Base-by-base conservation (phyloP, 2,797 vertebrate species). In the Phoeniculus purpureus region DNA sequence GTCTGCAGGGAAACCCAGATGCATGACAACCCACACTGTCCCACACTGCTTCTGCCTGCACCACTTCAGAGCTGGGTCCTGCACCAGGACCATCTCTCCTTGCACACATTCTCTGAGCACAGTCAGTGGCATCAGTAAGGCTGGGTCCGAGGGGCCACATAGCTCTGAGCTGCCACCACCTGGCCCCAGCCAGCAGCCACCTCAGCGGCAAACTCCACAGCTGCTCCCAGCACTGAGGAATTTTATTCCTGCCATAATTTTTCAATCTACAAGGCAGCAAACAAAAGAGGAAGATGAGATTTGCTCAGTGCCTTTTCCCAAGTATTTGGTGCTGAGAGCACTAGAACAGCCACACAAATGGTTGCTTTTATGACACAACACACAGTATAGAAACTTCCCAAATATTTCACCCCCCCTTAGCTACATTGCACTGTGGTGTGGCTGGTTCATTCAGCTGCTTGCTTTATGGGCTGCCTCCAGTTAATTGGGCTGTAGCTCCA, bases 281-380 rank as follows among this genome's bases (percentile, higher is more conserved):
- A 73, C 52, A 76, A 56, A 90, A 32, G 50, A 26, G 64, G 86
- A 84, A 85, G 80, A 81, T 65, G 78, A 64, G 71, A 45, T 89
- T 86, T 66, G 32, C 82, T 91, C 50, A 37, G 85, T 2, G 5
- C 60, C 1, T 78, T 90, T 83, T 78, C 78, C 73, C 79, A 18
- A 70, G 77, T 76, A 74, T 88, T 95, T 89, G 88, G 79, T 72
- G 85, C 79, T 59, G 62, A 88, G 59, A 92, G 22, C 60, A 15
- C 72, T 48, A 73, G 66, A 72, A 65, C 89, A 81, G 17, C 51
- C 54, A 32, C 81, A 82, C 77, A 67, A 93, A 76, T 85, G 62
- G 91, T 71, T 43, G 81, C 52, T 74, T 94, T 96, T 91, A 91
- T 81, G 93, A 61, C 16, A 55, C 64, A 85, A 71, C 37, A 47